Conservation (phyloP, 2,113 vertebrate species). For the Cnemophilus loriae region DNA sequence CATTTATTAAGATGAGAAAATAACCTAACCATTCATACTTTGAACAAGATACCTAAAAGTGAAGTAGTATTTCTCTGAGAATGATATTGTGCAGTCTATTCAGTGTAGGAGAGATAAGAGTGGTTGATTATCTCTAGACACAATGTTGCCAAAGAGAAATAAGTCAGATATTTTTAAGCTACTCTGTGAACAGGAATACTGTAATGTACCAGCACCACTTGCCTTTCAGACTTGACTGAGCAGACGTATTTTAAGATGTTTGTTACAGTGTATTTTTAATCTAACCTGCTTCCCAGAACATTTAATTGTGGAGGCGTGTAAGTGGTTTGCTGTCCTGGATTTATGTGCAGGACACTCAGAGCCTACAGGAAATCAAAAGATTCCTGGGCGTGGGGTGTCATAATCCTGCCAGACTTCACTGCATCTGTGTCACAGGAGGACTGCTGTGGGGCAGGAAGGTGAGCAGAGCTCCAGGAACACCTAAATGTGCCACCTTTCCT, state of each 20-base stretch:
- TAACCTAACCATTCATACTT: neutral
- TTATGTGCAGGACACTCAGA: neutral
- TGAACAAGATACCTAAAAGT: neutral
- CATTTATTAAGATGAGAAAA: slow-evolving; percentile 33
- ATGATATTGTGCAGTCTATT: neutral
- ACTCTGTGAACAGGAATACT: neutral
- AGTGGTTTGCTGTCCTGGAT: neutral
- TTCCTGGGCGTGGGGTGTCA: neutral
- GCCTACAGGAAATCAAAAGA: neutral
- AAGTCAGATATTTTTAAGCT: neutral
- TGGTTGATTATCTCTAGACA: neutral
- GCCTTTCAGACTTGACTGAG: neutral
- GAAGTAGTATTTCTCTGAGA: neutral
- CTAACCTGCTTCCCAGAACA: neutral
- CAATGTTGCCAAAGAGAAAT: neutral
- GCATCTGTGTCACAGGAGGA: neutral
- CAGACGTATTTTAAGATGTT: neutral
- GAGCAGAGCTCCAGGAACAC: neutral
- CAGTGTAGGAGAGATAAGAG: neutral
- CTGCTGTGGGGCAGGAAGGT: neutral
- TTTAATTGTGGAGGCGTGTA: neutral
- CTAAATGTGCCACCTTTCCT: neutral
- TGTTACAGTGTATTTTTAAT: neutral
- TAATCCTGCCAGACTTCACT: neutral
- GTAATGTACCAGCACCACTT: neutral